These are phyloP conservation scores for Caenorhabditis sp. DNA, from an alignment of 2,888 invertebrate genomes.

Conservation along the genomic window DNA sequence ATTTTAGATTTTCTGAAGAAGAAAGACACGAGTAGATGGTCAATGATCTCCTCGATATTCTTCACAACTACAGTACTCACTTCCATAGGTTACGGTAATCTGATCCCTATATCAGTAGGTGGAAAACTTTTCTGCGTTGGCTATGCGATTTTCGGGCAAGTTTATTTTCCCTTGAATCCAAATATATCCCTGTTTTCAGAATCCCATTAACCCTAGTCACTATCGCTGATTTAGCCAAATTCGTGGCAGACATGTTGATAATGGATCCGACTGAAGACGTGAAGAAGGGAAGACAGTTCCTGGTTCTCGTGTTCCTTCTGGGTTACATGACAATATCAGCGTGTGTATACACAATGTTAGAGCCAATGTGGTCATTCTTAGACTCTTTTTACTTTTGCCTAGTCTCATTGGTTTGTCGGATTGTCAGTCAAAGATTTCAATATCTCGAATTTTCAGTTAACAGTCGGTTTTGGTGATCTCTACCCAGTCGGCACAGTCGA, in stretches of 20 bases:
- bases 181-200: too few species aligned
- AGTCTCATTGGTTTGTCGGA: slow-evolving; percentile 79
- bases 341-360: slow-evolving; percentile 72
- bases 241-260: slow-evolving; percentile 76
- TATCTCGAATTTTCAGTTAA: slow-evolving; percentile 67
- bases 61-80: slow-evolving; percentile 77
- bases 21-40: slow-evolving; percentile 74
- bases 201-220: slow-evolving; percentile 82
- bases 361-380: slow-evolving; percentile 77
- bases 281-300: slow-evolving; percentile 47
- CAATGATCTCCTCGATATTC: slow-evolving; percentile 77
- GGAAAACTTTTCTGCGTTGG: slow-evolving; percentile 81
- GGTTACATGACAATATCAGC: slow-evolving; percentile 79
- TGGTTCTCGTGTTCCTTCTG: slow-evolving; percentile 73
- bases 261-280: slow-evolving; percentile 63
- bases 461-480: slow-evolving; percentile 82
- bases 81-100: slow-evolving; percentile 79
- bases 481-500: slow-evolving; percentile 72
- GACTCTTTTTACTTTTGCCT: slow-evolving; percentile 82
- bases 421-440: too few species aligned
- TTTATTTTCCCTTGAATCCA: too few species aligned
- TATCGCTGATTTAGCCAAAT: slow-evolving; percentile 82
- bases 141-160: slow-evolving; percentile 80
- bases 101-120: slow-evolving; percentile 79
- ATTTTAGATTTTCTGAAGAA: slow-evolving; percentile 41